Conservation (phyloP, 1,140 invertebrate genomes). For the Yoshiicerus persimilis region DNA sequence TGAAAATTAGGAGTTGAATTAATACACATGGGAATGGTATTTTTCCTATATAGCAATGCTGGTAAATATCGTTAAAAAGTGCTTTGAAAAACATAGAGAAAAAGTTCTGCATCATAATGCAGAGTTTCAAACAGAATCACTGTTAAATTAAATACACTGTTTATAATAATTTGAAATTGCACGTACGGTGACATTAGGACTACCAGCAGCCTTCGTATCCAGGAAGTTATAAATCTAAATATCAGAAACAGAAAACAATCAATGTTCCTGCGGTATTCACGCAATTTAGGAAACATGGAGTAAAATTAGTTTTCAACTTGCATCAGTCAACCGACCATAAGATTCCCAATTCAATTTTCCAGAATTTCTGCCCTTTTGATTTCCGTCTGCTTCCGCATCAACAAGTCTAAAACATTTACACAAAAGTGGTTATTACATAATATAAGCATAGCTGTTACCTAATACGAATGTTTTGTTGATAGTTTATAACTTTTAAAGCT, state of each 20-base stretch:
- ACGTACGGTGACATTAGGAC: conserved; percentile 50
- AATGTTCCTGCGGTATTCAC: no score
- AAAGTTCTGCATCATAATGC: no score
- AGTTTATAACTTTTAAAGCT: no score
- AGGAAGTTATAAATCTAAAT: conserved; percentile 31
- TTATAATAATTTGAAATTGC: not conserved
- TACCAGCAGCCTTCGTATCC: not conserved
- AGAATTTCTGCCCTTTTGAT: not conserved
- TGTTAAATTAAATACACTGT: no score
- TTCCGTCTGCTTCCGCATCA: conserved; percentile 6
- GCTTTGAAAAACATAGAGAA: no score
- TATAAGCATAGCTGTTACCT: not conserved
- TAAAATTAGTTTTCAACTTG: not conserved
- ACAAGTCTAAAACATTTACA: conserved; percentile 21
- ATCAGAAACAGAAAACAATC: not conserved
- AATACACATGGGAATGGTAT: no score
- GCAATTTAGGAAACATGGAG: no score
- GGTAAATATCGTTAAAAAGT: not conserved
- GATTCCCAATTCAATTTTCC: conserved; percentile 36
- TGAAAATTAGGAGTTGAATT: not conserved
- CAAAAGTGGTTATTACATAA: not conserved
- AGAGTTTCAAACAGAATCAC: no score
- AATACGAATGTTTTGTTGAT: not conserved
- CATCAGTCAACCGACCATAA: conserved; percentile 22
- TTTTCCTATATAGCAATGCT: no score